Conservation (phyloP, 2,888 invertebrate genomes). For the Toxonevra muliebris region DNA sequence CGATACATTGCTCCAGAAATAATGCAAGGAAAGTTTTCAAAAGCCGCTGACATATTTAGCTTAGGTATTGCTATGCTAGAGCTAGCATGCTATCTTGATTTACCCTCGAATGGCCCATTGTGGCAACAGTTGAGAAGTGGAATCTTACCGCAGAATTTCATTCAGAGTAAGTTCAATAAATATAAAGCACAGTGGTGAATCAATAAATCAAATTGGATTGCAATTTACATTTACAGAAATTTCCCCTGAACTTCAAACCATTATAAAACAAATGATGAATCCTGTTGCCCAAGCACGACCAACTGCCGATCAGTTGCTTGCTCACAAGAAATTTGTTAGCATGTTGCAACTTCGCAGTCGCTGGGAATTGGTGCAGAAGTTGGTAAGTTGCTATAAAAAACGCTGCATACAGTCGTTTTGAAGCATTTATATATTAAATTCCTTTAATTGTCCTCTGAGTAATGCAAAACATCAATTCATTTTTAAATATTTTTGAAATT, state of each 20-base stretch:
- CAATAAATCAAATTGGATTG: neutral
- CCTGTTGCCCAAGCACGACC: constrained; percentile 67
- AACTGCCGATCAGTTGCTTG: constrained; percentile 67
- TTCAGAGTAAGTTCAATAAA: constrained; percentile 56
- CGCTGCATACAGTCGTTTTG: too few relatives aligned
- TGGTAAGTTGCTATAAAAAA: constrained; percentile 46
- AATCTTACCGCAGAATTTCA: constrained; percentile 67
- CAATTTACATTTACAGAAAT: constrained; percentile 55
- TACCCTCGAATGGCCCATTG: constrained; percentile 74
- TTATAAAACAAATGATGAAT: constrained; percentile 70
- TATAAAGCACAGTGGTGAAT: neutral
- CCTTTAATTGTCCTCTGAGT: too few relatives aligned
- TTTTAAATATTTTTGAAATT: neutral
- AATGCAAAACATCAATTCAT: too few relatives aligned
- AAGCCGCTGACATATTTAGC: constrained; percentile 79
- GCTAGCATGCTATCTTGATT: constrained; percentile 74
- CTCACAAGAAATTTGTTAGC: constrained; percentile 56
- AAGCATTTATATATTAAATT: too few relatives aligned
- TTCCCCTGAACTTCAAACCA: constrained; percentile 67
- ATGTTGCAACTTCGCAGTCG: constrained; percentile 54
- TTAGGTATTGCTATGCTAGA: constrained; percentile 79
- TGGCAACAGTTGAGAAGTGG: constrained; percentile 75
- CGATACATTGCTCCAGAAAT: constrained; percentile 80
- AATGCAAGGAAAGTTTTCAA: constrained; percentile 71
- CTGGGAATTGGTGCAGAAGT: constrained; percentile 52